Evolutionary conservation across 2,113 vertebrate species (phyloP).

Genomic region (Parotia lawesii): DNA sequence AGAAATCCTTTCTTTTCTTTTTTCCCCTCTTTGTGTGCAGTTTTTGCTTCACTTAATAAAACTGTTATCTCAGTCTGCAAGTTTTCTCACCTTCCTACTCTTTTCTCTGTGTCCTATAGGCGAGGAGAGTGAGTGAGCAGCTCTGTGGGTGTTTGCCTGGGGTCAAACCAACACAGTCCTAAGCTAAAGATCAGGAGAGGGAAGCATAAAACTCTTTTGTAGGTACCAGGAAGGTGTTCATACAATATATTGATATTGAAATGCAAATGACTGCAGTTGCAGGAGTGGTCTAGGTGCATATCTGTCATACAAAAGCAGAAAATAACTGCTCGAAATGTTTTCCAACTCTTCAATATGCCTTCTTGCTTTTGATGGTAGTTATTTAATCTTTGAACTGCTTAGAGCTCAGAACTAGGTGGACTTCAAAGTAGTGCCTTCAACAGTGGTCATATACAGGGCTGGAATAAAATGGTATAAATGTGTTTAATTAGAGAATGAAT

Average conservation of each 20-base stretch:
- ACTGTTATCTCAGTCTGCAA: background rate
- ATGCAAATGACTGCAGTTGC: background rate
- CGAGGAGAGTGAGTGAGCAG: background rate
- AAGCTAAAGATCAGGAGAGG: background rate
- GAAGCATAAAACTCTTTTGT: background rate
- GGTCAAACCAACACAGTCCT: background rate
- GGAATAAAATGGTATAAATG: background rate
- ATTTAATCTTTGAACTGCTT: background rate
- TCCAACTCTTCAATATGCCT: rapidly evolving
- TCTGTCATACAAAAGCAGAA: background rate
- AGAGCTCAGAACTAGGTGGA: background rate
- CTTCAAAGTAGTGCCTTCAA: background rate
- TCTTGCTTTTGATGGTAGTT: background rate
- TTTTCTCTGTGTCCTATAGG: background rate
- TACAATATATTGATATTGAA: background rate
- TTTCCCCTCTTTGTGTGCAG: rapidly evolving
- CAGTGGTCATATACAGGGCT: background rate
- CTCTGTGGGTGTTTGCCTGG: background rate
- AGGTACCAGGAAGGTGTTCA: background rate
- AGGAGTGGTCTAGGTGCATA: background rate
- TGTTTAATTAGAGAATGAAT: background rate
- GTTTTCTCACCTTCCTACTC: background rate
- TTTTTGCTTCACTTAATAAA: background rate
- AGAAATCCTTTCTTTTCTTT: background rate
- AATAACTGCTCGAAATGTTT: background rate